Conservation (phyloP, 2,888 invertebrate species). For the Lepetodrilus schrolli region DNA sequence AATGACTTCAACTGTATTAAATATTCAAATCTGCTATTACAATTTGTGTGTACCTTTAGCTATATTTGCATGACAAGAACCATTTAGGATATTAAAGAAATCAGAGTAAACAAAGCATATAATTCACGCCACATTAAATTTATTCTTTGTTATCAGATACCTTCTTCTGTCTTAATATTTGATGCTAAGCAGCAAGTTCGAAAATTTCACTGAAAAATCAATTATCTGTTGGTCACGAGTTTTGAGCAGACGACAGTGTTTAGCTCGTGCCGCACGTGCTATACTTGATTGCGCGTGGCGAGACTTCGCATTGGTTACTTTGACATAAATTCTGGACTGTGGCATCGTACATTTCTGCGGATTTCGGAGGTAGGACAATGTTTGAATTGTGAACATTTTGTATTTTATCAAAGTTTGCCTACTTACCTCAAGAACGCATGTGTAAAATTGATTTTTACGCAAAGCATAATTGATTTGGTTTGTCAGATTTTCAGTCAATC, state of each 20-base stretch:
- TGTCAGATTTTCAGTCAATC: too few relatives aligned
- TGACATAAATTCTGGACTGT: too few relatives aligned
- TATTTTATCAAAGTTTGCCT: too few relatives aligned
- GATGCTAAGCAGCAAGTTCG: constrained; percentile 21
- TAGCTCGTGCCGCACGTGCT: constrained; percentile 16
- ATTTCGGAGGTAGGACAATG: too few relatives aligned
- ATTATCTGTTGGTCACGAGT: not conserved
- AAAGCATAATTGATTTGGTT: too few relatives aligned
- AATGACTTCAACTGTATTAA: constrained; percentile 3
- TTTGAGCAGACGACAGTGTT: constrained; percentile 9
- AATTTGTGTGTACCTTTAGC: not conserved
- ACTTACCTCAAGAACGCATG: too few relatives aligned
- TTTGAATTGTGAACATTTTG: too few relatives aligned
- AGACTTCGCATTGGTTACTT: too few relatives aligned
- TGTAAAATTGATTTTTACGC: too few relatives aligned
- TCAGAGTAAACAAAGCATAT: constrained; percentile 2
- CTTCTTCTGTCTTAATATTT: constrained; percentile 6
- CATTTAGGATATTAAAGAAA: not conserved
- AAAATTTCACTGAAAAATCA: constrained; percentile 22
- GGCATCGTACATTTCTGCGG: too few relatives aligned
- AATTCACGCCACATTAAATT: constrained; percentile 11
- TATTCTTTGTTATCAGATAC: not conserved
- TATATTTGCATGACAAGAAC: constrained; percentile 7
- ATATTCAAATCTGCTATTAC: not conserved
- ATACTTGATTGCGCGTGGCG: not conserved